A percentile compares a stretch with the other conserved stretches of the same genome.
phyloP scores from a whole-genome alignment of 2,888 invertebrate species.

The Melanophora roralis region DNA sequence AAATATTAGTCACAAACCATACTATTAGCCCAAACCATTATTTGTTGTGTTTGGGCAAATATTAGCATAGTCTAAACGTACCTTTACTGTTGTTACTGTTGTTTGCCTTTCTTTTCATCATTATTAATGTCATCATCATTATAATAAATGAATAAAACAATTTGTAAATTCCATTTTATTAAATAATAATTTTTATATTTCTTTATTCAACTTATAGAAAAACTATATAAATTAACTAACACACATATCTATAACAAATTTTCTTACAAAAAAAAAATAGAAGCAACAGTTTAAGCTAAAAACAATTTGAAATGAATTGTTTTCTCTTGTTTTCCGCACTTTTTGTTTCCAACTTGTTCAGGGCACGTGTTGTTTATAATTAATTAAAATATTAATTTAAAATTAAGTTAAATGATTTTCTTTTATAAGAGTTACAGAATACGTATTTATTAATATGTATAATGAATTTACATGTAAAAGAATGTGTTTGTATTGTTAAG shows the following conservation, averaged over 20 bases:
- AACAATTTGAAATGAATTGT: constrained; percentile 16
- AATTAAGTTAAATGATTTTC: neutral
- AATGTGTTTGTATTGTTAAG: neutral
- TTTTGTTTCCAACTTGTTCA: neutral
- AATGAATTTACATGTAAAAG: neutral
- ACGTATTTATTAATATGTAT: neutral
- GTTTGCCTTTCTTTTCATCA: constrained; percentile 21
- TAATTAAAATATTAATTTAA: constrained; percentile 7
- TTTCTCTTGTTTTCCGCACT: constrained; percentile 21
- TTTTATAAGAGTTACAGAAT: neutral
- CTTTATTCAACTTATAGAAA: neutral
- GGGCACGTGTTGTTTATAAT: constrained; percentile 45
- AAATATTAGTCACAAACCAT: no score
- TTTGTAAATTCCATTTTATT: constrained; percentile 32
- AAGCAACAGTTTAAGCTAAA: neutral
- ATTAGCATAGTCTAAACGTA: no score
- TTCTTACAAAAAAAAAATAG: neutral
- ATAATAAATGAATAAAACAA: constrained; percentile 45
- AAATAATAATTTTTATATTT: constrained; percentile 12
- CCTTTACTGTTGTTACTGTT: neutral
- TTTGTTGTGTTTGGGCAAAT: no score
- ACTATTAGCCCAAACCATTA: no score
- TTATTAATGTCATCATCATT: neutral
- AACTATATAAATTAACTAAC: constrained; percentile 3
- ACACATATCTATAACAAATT: constrained; percentile 11